Conservation (phyloP, 2,888 invertebrate genomes). For the Ophion ellenae region DNA sequence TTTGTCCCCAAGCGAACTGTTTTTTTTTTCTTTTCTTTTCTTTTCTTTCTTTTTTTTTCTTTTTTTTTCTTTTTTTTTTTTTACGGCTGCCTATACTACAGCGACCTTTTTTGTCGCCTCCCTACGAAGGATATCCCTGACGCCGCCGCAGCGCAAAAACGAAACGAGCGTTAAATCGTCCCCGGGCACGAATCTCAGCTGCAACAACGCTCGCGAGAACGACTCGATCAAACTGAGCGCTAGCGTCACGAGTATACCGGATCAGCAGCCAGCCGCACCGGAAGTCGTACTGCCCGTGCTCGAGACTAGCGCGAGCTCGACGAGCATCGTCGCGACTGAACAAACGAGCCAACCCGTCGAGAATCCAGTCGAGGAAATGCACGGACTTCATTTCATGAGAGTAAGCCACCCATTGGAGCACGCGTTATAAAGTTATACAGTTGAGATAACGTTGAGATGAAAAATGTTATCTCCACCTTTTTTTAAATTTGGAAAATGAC, state of each 20-base stretch:
- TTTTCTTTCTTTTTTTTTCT: background rate
- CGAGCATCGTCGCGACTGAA: conserved; percentile 70
- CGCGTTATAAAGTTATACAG: no score
- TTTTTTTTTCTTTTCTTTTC: background rate
- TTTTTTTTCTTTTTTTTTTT: background rate
- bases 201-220: conserved; percentile 63
- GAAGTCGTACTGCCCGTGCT: conserved; percentile 83
- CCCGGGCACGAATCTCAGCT: conserved; percentile 62
- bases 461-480: no score
- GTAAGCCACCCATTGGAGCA: conserved; percentile 73
- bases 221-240: conserved; percentile 73
- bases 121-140: conserved; percentile 70
- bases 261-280: conserved; percentile 83
- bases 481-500: no score
- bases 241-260: conserved; percentile 80
- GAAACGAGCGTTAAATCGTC: conserved; percentile 71
- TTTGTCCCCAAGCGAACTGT: background rate
- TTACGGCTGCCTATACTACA: background rate
- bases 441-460: no score
- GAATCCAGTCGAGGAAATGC: conserved; percentile 84
- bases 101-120: background rate
- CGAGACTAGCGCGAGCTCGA: conserved; percentile 76
- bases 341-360: conserved; percentile 74
- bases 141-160: conserved; percentile 69
- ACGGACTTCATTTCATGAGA: conserved; percentile 92